Evolutionary conservation across 2,888 invertebrate genomes (phyloP), one percentile per base, ranked within the genome.

Genomic region (Falcaria lacertinaria): DNA sequence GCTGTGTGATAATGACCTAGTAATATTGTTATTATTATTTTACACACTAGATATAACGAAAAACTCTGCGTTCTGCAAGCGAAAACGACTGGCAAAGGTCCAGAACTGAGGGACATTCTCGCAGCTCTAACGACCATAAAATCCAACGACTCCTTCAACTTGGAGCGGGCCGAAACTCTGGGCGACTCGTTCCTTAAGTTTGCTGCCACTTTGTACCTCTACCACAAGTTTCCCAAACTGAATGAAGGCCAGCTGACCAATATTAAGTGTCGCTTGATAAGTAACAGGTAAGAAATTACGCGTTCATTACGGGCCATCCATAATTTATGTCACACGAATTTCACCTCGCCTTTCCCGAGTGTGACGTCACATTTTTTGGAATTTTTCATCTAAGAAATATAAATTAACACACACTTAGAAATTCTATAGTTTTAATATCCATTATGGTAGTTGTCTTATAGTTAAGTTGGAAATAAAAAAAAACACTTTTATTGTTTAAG

Each of bases 111-210:
- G 0, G 88, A 88, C 41, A 56, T 91, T 0, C 64, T 90, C 32
- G 74, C 91, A 67, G 94, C 96, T 0, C 69, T 97, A 0, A 96
- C 96, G 0, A 90, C 94, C 1, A 92, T 93, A 28, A 91, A 91
- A 45, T 92, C 94, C 0, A 90, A 93, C 49, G 97, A 98, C 64
- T 90, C 91, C 4, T 92, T 97, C 52, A 91, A 96, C 69, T 76
- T 96, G 57, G 98, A 98, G 70, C 86, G 97, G 1, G 83, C 94
- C 11, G 97, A 98, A 79, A 96, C 96, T 0, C 90, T 98, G 2
- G 98, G 98, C 0, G 98, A 98, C 74, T 94, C 97, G 0, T 95
- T 95, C 75, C 84, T 98, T 5, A 98, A 98, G 81, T 94, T 93
- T 59, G 92, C 94, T 1, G 90, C 92, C 1, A 94, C 94, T 0